These are phyloP conservation scores for Meliscaeva auricollis DNA, from an alignment of 2,888 invertebrate species.

Conservation along the genomic window DNA sequence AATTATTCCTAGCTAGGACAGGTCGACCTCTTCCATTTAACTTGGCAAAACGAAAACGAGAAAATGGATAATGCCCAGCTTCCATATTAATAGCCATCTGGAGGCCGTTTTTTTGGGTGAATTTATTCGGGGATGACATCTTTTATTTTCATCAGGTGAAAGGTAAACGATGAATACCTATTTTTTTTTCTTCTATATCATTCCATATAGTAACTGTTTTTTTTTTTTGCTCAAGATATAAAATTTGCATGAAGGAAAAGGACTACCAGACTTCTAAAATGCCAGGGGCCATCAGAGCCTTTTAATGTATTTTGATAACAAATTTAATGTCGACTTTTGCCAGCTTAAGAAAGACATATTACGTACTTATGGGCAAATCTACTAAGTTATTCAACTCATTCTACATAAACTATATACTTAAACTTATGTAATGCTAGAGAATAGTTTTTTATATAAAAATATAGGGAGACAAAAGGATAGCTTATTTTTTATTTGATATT, in stretches of 20 bases:
- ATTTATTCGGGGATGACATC: constrained; percentile 56
- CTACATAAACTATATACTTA: not conserved
- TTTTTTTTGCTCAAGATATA: constrained; percentile 12
- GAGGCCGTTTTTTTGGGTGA: constrained; percentile 34
- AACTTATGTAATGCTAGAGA: too few relatives aligned
- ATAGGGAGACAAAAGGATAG: too few relatives aligned
- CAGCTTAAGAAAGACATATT: constrained; percentile 9
- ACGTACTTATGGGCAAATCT: not conserved
- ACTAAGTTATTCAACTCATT: constrained; percentile 5
- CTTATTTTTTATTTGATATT: too few relatives aligned
- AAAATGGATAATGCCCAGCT: constrained; percentile 57
- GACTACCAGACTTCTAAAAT: not conserved
- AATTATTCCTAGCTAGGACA: constrained; percentile 11
- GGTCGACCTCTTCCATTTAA: not conserved
- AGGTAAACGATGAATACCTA: constrained; percentile 27
- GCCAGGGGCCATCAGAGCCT: constrained; percentile 12
- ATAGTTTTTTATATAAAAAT: too few relatives aligned
- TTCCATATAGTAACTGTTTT: not conserved
- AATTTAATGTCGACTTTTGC: constrained; percentile 24
- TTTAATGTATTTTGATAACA: constrained; percentile 52
- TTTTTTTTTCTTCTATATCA: not conserved
- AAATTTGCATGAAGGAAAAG: constrained; percentile 57
- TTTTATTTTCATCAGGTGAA: constrained; percentile 36
- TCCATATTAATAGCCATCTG: constrained; percentile 59
- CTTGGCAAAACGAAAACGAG: constrained; percentile 15